A percentile compares a stretch with the other conserved stretches of the same genome.
Conservation (phyloP, 2,113 vertebrate species). For the Lamprotornis superbus region DNA sequence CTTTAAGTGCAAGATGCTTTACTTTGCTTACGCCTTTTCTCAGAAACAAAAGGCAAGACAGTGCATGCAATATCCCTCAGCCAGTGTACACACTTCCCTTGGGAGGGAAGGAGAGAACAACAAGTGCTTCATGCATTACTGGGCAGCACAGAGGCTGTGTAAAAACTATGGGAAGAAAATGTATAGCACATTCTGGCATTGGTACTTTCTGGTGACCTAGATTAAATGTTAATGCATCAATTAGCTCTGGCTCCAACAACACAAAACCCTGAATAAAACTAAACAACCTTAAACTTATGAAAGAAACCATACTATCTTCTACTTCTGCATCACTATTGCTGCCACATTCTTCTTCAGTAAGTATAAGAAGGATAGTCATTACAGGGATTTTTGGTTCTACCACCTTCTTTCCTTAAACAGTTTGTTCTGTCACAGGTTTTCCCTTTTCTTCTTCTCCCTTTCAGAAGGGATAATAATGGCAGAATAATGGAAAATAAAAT, state of each 20-base stretch:
- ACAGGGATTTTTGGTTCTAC: background rate
- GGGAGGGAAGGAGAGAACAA: background rate
- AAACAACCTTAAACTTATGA: background rate
- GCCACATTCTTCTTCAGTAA: background rate
- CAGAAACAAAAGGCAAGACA: background rate
- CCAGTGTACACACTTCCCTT: background rate
- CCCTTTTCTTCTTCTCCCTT: background rate
- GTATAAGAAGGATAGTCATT: background rate
- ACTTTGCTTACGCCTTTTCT: background rate
- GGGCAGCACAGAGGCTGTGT: background rate
- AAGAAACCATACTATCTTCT: background rate
- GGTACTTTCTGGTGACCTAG: background rate
- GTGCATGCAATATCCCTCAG: background rate
- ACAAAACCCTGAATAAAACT: background rate
- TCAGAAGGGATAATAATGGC: no score
- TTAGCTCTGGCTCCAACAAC: background rate
- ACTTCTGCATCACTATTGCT: background rate
- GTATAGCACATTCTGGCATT: background rate
- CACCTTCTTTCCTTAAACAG: background rate
- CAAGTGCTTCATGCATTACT: background rate
- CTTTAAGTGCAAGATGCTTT: background rate
- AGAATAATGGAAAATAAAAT: background rate
- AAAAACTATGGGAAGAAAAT: background rate
- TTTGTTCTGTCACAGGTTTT: background rate
- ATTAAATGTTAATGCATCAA: background rate